Evolutionary conservation across 1,140 invertebrate genomes (phyloP), one percentile per base, ranked within the genome.

Genomic region (Lepidurus arcticus): DNA sequence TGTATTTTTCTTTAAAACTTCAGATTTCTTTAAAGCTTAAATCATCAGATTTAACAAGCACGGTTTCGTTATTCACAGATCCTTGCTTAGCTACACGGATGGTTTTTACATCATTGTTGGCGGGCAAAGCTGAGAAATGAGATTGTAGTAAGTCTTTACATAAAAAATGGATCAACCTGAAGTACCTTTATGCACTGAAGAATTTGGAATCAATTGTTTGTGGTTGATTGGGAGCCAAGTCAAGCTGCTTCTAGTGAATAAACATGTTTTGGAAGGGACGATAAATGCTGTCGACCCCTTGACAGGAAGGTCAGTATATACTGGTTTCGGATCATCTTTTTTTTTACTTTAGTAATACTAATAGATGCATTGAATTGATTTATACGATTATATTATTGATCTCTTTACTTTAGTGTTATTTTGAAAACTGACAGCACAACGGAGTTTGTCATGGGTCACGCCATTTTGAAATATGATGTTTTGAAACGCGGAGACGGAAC

Each of bases 401-500:
- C 10, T 79, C 43, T 44, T 79, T 16, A 42, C 7, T 74, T 78
- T 65, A 65, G 53, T 65, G 53, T 65, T 7, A 65, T 65, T 65
- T 21, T 65, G 13, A 13, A 65, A 21, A 21, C 53, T n/a, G 53
- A 65, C 16, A 65, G 21, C 3, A n/a, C 53, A 65, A 65, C n/a
- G 6, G 53, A 65, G 13, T 65, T 65, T 65, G 53, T 65, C 53
- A 65, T 65, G 53, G 53, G 53, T 65, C 53, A 65, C 53, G 53
- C 53, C 16, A 65, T 65, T 65, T 10, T 65, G 53, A 65, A 65
- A 21, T 65, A 21, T 13, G 53, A 65, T 5, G 53, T 65, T 7
- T 65, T 65, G 53, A 65, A 65, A 65, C 53, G 16, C 21, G 53
- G 53, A 9, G 21, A 16, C 4, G 53, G 53, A 13, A 4, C 34